A percentile compares a stretch with the other conserved stretches of the same genome.
Evolutionary conservation across 2,113 vertebrate genomes (phyloP).

Genomic region (Dasyprocta punctata): DNA sequence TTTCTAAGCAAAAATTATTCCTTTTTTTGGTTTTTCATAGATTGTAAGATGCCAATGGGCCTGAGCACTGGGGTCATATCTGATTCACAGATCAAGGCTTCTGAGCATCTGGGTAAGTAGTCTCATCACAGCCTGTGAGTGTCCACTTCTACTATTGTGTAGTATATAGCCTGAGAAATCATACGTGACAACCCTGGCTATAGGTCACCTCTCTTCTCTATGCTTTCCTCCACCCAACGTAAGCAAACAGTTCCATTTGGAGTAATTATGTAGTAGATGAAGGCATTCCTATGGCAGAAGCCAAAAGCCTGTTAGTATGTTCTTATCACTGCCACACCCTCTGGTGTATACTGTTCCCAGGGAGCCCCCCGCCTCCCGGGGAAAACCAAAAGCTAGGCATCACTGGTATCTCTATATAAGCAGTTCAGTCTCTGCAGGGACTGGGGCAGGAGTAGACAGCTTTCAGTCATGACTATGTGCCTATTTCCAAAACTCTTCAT

Average conservation of each 20-base stretch:
- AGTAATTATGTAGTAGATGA: neutral
- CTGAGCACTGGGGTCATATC: constrained; percentile 89
- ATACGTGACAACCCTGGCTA: rapidly evolving
- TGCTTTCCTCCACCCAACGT: neutral
- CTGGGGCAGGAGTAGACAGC: neutral
- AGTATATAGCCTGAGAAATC: neutral
- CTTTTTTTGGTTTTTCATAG: constrained; percentile 80
- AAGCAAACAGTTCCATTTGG: neutral
- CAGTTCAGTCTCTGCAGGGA: neutral
- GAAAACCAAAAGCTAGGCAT: neutral
- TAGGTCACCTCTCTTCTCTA: neutral
- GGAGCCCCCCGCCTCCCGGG: neutral
- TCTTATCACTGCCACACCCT: neutral
- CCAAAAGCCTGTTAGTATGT: neutral
- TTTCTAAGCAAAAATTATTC: constrained; percentile 17
- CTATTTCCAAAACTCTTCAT: neutral
- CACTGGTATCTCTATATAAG: neutral
- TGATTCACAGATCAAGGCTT: constrained; percentile 91
- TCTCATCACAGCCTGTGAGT: neutral
- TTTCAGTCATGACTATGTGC: neutral
- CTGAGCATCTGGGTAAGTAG: constrained; percentile 86
- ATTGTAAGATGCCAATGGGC: constrained; percentile 92
- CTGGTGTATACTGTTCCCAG: neutral
- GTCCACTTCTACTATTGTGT: rapidly evolving
- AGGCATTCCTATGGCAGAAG: neutral